phyloP scores from a whole-genome alignment of 2,888 invertebrate genomes.

The Adelognathus sp. region DNA sequence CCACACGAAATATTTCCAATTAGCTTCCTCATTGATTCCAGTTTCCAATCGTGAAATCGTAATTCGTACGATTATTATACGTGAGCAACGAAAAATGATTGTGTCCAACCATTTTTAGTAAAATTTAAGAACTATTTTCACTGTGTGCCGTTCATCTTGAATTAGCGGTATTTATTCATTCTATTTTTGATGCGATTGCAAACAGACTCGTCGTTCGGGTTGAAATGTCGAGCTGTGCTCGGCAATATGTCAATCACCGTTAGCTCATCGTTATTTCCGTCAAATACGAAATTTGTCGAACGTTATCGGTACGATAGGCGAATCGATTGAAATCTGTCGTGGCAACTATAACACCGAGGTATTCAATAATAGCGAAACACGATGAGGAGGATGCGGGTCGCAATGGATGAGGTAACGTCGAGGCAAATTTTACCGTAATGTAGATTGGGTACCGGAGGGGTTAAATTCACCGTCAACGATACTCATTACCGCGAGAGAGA shows the following conservation, averaged over 20 bases:
- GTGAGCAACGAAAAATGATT: too few relatives aligned
- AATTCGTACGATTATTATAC: too few relatives aligned
- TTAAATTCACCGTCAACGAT: conserved; percentile 56
- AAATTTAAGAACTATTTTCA: too few relatives aligned
- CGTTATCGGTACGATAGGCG: background rate
- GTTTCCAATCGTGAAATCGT: too few relatives aligned
- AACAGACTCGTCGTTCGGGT: background rate
- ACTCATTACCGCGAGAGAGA: conserved; percentile 53
- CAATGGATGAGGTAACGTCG: conserved; percentile 3
- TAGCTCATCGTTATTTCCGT: conserved; percentile 1
- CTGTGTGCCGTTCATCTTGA: background rate
- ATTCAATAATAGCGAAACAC: background rate
- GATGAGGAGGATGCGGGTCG: background rate
- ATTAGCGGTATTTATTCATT: background rate
- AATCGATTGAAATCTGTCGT: conserved; percentile 21
- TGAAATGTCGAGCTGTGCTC: background rate
- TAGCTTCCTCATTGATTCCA: too few relatives aligned
- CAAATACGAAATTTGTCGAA: background rate
- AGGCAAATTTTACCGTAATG: conserved; percentile 50
- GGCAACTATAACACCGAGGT: background rate
- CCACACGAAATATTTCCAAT: too few relatives aligned
- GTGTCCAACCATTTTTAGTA: too few relatives aligned
- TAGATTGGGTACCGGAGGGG: conserved; percentile 20
- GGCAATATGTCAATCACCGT: background rate
- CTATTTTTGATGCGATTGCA: too few relatives aligned